Percentiles rank a stretch among this genome's conserved stretches.
Conservation (phyloP, 30 jellyfish, hydroid and myxozoan genomes). For the Mastigias papua region DNA sequence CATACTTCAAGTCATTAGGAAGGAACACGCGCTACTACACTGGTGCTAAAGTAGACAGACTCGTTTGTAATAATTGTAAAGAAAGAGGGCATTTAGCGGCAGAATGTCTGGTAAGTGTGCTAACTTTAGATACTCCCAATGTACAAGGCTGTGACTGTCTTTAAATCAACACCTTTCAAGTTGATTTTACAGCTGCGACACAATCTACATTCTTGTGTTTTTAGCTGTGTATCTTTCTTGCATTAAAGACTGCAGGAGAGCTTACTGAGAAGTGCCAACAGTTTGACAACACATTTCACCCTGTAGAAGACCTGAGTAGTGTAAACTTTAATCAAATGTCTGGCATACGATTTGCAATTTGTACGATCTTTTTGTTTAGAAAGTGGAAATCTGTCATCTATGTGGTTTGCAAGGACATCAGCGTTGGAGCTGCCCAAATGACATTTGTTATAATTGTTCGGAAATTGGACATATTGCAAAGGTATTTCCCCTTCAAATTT, state of each 20-base stretch:
- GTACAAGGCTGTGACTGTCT: not conserved
- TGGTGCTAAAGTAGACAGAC: not conserved
- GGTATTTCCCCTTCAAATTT: slow-evolving; percentile 25
- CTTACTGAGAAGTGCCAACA: no score
- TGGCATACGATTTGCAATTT: not conserved
- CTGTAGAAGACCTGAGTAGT: no score
- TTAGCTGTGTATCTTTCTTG: no score
- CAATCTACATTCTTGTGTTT: no score
- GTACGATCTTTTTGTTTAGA: slow-evolving; percentile 32
- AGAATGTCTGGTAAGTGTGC: slow-evolving; percentile 49
- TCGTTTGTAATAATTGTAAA: slow-evolving; percentile 61
- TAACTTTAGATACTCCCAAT: not conserved
- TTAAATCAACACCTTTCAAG: no score
- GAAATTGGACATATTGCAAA: slow-evolving; percentile 86
- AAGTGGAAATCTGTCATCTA: slow-evolving; percentile 62
- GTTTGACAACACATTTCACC: no score
- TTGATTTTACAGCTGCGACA: no score
- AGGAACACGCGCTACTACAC: slow-evolving; percentile 36
- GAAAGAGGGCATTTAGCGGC: slow-evolving; percentile 51
- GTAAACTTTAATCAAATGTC: no score
- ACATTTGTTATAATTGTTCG: slow-evolving; percentile 75
- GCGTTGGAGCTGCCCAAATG: slow-evolving; percentile 75
- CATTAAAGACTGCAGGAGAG: no score
- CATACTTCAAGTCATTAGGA: slow-evolving; percentile 36
- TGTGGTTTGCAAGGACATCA: slow-evolving; percentile 77